Evolutionary conservation across 2,888 invertebrate species (phyloP).

Genomic region (Biston stratarius): DNA sequence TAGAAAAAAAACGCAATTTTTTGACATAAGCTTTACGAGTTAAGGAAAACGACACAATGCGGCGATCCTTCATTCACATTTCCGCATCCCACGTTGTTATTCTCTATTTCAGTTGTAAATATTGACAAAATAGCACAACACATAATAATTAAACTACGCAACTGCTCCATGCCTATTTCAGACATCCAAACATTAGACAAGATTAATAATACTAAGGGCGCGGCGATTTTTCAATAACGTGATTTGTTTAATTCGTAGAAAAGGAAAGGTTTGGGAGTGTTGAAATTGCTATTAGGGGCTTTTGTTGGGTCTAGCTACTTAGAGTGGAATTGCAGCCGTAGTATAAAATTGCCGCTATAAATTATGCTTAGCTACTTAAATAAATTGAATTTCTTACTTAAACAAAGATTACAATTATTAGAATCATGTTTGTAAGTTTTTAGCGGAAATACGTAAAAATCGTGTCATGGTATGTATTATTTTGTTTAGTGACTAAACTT

Average conservation of each 20-base stretch:
- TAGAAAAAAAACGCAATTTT: too few relatives aligned
- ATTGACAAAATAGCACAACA: neutral
- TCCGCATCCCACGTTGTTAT: too few relatives aligned
- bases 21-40: too few relatives aligned
- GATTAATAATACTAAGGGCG: constrained; percentile 30
- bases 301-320: neutral
- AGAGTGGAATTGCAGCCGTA: neutral
- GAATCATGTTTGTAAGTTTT: too few relatives aligned
- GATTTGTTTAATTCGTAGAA: constrained; percentile 19
- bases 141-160: neutral
- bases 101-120: too few relatives aligned
- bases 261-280: constrained; percentile 8
- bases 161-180: constrained; percentile 11
- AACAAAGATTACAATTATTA: too few relatives aligned
- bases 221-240: constrained; percentile 29
- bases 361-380: neutral
- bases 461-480: too few relatives aligned
- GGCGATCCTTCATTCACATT: too few relatives aligned
- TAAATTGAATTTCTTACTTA: too few relatives aligned
- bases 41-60: too few relatives aligned
- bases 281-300: neutral
- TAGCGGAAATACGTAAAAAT: too few relatives aligned
- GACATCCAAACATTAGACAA: constrained; percentile 28
- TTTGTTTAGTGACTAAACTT: too few relatives aligned
- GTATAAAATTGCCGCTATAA: neutral